Conservation (phyloP, 1,140 invertebrate genomes). For the Ylistrum balloti region DNA sequence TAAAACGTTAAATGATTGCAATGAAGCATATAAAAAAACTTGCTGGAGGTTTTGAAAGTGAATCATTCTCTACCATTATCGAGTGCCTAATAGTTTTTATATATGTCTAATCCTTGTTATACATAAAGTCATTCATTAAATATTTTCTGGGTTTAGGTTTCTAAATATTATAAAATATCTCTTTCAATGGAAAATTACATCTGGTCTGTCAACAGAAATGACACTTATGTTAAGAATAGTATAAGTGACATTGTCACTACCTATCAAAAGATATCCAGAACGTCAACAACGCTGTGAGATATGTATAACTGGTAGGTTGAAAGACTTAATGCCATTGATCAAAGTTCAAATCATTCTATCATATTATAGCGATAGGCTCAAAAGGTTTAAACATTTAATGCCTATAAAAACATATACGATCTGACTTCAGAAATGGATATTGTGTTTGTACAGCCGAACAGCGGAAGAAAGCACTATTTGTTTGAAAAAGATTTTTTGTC, state of each 20-base stretch:
- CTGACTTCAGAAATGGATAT: constrained; percentile 16
- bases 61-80: background rate
- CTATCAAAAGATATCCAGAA: background rate
- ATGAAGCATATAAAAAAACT: background rate
- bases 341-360: constrained; percentile 39
- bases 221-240: constrained; percentile 21
- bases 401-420: background rate
- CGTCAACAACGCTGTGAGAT: background rate
- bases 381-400: constrained; percentile 20
- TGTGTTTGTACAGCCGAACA: background rate
- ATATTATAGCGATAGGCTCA: constrained; percentile 21
- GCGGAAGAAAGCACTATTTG: background rate
- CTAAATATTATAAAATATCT: constrained; percentile 36
- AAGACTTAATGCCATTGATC: constrained; percentile 20
- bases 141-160: constrained; percentile 39
- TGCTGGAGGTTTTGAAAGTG: background rate
- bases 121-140: background rate
- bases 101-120: background rate
- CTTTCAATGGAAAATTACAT: background rate
- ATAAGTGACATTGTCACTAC: background rate
- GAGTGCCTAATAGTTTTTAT: background rate
- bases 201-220: background rate
- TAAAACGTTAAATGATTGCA: background rate
- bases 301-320: constrained; percentile 1
- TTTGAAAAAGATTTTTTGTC: constrained; percentile 1